A percentile compares a stretch with the other conserved stretches of the same genome.
These are phyloP conservation scores for Colostygia pectinataria DNA, from an alignment of 2,888 invertebrate genomes.

Conservation along the genomic window DNA sequence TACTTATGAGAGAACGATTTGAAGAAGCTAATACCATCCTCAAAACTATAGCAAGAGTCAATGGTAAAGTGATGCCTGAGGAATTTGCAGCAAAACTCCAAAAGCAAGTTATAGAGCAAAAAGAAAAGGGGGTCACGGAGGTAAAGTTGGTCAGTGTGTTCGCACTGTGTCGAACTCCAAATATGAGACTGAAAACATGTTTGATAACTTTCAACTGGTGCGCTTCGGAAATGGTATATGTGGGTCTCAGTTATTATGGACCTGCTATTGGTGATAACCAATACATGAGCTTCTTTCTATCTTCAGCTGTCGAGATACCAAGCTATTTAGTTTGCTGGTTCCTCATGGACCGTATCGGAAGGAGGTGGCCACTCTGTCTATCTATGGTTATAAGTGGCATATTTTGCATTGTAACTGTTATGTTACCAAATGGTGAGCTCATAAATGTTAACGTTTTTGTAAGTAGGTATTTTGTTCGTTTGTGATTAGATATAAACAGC, in stretches of 20 bases:
- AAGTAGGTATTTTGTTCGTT: background rate
- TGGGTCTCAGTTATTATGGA: slow-evolving; percentile 95
- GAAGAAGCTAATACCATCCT: slow-evolving; percentile 92
- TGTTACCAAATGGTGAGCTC: slow-evolving; percentile 88
- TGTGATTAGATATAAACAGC: slow-evolving; percentile 13
- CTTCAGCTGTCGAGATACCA: slow-evolving; percentile 94
- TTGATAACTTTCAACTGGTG: slow-evolving; percentile 95
- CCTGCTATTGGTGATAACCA: slow-evolving; percentile 94
- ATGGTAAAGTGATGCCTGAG: slow-evolving; percentile 89
- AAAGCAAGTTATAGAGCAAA: slow-evolving; percentile 86
- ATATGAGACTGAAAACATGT: slow-evolving; percentile 93
- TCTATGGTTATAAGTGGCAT: slow-evolving; percentile 93
- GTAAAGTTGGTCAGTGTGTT: slow-evolving; percentile 78
- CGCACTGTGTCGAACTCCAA: slow-evolving; percentile 90
- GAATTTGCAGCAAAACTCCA: slow-evolving; percentile 88
- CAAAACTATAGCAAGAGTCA: slow-evolving; percentile 89
- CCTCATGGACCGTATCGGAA: slow-evolving; percentile 93
- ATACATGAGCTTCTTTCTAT: slow-evolving; percentile 94
- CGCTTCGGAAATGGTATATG: slow-evolving; percentile 95
- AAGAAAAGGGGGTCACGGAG: slow-evolving; percentile 76
- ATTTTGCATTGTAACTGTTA: slow-evolving; percentile 92
- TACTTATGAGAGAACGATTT: slow-evolving; percentile 91
- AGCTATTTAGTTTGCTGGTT: slow-evolving; percentile 94
- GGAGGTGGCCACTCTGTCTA: slow-evolving; percentile 93
- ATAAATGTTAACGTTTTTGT: background rate